A percentile compares a stretch with the other conserved stretches of the same genome.
phyloP scores from a whole-genome alignment of 2,113 vertebrate species.

The Centropristis striata region DNA sequence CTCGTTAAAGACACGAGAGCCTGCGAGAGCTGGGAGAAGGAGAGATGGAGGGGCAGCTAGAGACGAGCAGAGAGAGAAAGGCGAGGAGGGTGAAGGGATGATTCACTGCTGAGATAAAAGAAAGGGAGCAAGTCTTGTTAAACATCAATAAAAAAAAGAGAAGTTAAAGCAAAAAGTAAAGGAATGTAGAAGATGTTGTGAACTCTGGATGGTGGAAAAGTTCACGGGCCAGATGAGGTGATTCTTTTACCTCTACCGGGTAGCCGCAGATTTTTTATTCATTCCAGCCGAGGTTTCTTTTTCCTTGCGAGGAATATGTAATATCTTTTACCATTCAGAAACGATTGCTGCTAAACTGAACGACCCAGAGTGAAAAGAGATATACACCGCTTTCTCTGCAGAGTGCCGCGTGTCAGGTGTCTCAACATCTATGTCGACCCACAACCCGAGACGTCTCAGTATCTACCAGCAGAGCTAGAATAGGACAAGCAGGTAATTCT shows the following conservation, averaged over 20 bases:
- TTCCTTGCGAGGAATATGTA: constrained; percentile 2
- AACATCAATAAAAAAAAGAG: constrained; percentile 25
- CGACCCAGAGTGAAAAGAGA: constrained; percentile 10
- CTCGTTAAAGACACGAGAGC: constrained; percentile 57
- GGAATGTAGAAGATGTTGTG: neutral
- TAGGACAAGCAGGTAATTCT: neutral
- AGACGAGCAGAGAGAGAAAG: neutral
- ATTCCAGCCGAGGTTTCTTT: neutral
- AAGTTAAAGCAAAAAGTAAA: neutral
- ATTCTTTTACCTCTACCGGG: constrained; percentile 4
- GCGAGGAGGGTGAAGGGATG: neutral
- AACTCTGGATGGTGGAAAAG: neutral
- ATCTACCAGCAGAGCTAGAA: neutral
- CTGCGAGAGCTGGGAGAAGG: constrained; percentile 9
- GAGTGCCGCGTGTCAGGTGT: neutral
- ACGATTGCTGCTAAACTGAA: neutral
- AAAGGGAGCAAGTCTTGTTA: neutral
- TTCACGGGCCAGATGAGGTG: neutral
- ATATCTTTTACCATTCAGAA: neutral
- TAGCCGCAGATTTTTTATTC: neutral
- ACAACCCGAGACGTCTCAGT: neutral
- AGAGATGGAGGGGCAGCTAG: constrained; percentile 6
- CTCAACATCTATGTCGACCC: constrained; percentile 6
- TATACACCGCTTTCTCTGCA: neutral
- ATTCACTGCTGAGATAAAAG: constrained; percentile 29